Conservation (phyloP, 2,113 vertebrate genomes). For the Alethe castanea region DNA sequence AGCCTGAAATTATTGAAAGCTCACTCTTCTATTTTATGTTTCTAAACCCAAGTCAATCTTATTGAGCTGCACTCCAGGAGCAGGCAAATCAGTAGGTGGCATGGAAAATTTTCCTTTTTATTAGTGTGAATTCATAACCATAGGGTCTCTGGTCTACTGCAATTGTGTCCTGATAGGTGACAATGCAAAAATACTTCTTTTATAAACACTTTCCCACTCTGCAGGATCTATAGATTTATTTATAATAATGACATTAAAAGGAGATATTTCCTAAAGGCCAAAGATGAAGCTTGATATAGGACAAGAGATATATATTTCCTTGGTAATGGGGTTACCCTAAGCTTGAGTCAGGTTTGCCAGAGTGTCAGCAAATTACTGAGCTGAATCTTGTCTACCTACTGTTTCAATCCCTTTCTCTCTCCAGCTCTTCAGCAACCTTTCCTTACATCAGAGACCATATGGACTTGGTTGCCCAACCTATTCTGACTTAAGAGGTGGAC, state of each 20-base stretch:
- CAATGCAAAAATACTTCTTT: background rate
- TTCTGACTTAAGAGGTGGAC: background rate
- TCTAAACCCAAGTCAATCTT: background rate
- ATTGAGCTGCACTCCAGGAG: background rate
- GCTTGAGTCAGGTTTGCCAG: background rate
- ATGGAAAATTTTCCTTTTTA: background rate
- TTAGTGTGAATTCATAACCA: background rate
- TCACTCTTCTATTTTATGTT: background rate
- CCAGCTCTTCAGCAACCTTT: background rate
- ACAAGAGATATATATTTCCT: background rate
- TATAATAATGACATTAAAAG: background rate
- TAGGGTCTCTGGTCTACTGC: background rate
- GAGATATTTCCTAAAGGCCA: background rate
- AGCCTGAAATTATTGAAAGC: slow-evolving; percentile 9
- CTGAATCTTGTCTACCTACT: background rate
- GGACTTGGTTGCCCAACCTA: background rate
- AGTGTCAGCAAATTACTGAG: background rate
- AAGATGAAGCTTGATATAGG: background rate
- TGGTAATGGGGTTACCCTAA: background rate
- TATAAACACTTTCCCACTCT: background rate
- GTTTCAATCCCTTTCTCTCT: background rate
- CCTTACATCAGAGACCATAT: background rate
- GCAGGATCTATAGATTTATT: background rate
- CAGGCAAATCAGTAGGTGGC: background rate
- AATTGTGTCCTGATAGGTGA: background rate